Evolutionary conservation across 2,113 vertebrate genomes (phyloP), one percentile per base, ranked within the genome.

Genomic region (Plecotus auritus): DNA sequence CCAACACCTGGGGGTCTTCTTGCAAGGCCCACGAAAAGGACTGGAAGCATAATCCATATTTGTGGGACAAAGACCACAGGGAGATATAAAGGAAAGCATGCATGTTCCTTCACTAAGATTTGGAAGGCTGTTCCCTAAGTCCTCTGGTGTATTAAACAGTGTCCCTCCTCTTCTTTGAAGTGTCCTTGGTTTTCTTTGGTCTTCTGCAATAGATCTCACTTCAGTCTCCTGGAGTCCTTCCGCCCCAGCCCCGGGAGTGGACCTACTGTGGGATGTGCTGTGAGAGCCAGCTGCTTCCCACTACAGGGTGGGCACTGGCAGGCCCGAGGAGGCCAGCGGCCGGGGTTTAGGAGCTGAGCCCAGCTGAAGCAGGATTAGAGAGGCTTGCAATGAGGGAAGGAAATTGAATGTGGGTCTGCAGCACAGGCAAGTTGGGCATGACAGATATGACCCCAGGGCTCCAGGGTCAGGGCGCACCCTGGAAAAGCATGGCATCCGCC

Each of bases 171-270:
- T 54, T 54, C 51, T 20, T 54, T 54, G 18, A 20, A 54, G 51
- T 17, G 1, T 54, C 51, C 37, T 54, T 20, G 51, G 51, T 54
- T 51, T 51, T 51, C 51, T 7, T 18, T 54, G 51, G 17, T 4
- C 49, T 51, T 54, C 51, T 54, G 51, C 51, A 54, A 54, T 5
- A 54, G 18, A 4, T 28, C 28, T 92, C 14, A 22, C 22, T 30
- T 73, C 32, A 4, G 51, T 54, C 26, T 90, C 51, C 26, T 32
- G 56, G 37, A 59, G 32, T 32, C 0, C 42, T 28, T 40, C 23
- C 1, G 0, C 3, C 20, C 14, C 32, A 7, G 1, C 12, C 18
- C 35, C 64, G 9, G 20, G 16, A 64, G 26, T 0, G 2, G 61
- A 18, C 49, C 76, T 64, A 28, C 9, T 11, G 35, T 0, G 0